These are phyloP conservation scores for Ictalurus furcatus DNA, from an alignment of 2,113 vertebrate genomes.

Conservation along the genomic window DNA sequence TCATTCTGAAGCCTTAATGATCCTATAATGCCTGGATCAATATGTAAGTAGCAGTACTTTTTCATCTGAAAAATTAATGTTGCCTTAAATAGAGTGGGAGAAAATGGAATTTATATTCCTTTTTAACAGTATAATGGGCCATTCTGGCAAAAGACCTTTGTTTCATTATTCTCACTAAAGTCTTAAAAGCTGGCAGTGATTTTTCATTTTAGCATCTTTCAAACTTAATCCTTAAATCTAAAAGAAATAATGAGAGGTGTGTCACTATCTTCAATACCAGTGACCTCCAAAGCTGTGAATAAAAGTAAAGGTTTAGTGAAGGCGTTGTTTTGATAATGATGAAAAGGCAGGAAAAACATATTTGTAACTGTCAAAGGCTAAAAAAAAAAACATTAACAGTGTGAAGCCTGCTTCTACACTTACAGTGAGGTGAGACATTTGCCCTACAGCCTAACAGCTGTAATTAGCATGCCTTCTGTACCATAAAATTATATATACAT, in stretches of 20 bases:
- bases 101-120: conserved; percentile 26
- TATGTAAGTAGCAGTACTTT: conserved; percentile 56
- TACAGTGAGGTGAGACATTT: background rate
- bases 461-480: background rate
- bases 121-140: conserved; percentile 15
- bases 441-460: background rate
- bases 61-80: conserved; percentile 61
- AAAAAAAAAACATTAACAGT: conserved; percentile 3
- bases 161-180: conserved; percentile 17
- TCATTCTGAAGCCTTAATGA: conserved; percentile 63
- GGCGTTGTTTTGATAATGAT: background rate
- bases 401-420: background rate
- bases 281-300: background rate
- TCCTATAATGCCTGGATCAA: conserved; percentile 68
- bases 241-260: background rate
- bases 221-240: conserved; percentile 17
- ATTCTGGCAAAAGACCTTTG: conserved; percentile 13
- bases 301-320: background rate
- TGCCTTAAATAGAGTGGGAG: conserved; percentile 49
- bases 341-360: background rate
- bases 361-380: background rate
- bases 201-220: background rate
- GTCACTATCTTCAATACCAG: background rate
- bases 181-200: conserved; percentile 3
- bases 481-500: background rate